Percentiles rank a stretch among this genome's conserved stretches.
phyloP scores from a whole-genome alignment of 2,113 vertebrate species.

The Galbula dea region DNA sequence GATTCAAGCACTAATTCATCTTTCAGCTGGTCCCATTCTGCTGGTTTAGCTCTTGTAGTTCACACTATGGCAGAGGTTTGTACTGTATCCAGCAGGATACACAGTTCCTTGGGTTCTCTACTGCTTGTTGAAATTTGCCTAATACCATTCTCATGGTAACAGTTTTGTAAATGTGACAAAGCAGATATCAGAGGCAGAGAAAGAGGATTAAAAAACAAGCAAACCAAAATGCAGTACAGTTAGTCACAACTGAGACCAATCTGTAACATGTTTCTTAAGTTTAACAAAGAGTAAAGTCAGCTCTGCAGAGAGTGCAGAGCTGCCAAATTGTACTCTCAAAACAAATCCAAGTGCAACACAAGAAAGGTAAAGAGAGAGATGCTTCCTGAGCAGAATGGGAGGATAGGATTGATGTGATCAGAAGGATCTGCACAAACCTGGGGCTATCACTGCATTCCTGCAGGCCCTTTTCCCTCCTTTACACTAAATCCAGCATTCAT shows the following conservation, averaged over 20 bases:
- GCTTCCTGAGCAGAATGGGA: fast-evolving
- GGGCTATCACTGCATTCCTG: not conserved
- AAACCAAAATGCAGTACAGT: not conserved
- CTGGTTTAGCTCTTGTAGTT: not conserved
- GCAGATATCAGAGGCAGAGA: not conserved
- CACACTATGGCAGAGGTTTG: not conserved
- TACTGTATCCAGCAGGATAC: not conserved
- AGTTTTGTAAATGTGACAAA: not conserved
- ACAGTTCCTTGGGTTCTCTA: not conserved
- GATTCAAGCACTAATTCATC: not conserved
- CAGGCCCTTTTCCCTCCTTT: not conserved
- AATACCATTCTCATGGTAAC: not conserved
- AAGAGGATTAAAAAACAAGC: not conserved
- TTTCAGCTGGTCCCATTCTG: not conserved
- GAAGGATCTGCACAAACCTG: not conserved
- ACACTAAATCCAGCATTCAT: not conserved
- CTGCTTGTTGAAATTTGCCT: not conserved
- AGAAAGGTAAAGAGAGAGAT: not conserved
- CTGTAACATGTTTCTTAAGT: not conserved
- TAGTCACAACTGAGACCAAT: not conserved
- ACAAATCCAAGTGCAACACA: not conserved
- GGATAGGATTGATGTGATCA: not conserved
- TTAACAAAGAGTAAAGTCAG: not conserved
- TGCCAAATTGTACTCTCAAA: not conserved
- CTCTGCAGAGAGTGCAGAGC: not conserved